phyloP scores from a whole-genome alignment of 2,888 invertebrate species.

The Digitonthophagus gazella region DNA sequence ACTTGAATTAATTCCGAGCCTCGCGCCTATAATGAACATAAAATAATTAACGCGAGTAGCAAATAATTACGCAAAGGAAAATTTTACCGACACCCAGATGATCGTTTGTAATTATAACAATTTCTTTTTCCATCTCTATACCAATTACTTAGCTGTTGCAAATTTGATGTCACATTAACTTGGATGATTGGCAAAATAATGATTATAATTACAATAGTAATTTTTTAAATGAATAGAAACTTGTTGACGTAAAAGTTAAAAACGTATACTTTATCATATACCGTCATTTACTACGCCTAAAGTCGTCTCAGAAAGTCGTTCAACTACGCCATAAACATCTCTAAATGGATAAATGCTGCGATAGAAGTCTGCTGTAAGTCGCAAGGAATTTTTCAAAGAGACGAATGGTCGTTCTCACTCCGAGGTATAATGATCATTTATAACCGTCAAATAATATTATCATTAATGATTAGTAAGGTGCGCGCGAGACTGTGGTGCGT shows the following conservation, averaged over 20 bases:
- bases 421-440: constrained; percentile 14
- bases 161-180: neutral
- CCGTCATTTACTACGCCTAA: too few species aligned
- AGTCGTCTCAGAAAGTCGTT: too few species aligned
- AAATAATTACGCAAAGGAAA: too few species aligned
- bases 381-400: neutral
- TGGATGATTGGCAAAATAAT: neutral
- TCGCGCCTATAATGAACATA: neutral
- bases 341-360: neutral
- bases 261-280: too few species aligned
- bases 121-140: too few species aligned
- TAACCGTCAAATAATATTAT: constrained; percentile 13
- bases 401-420: neutral
- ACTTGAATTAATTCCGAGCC: constrained; percentile 1
- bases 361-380: neutral
- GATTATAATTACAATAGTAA: too few species aligned
- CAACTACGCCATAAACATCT: neutral
- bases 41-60: neutral
- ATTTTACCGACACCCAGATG: too few species aligned
- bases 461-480: constrained; percentile 13
- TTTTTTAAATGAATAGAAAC: too few species aligned
- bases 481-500: neutral
- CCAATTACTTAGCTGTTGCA: too few species aligned
- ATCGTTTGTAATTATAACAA: neutral
- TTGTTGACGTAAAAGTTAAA: too few species aligned